Evolutionary conservation across 2,888 invertebrate genomes (phyloP), one percentile per base, ranked within the genome.

Genomic region (Trachelus tabidus): DNA sequence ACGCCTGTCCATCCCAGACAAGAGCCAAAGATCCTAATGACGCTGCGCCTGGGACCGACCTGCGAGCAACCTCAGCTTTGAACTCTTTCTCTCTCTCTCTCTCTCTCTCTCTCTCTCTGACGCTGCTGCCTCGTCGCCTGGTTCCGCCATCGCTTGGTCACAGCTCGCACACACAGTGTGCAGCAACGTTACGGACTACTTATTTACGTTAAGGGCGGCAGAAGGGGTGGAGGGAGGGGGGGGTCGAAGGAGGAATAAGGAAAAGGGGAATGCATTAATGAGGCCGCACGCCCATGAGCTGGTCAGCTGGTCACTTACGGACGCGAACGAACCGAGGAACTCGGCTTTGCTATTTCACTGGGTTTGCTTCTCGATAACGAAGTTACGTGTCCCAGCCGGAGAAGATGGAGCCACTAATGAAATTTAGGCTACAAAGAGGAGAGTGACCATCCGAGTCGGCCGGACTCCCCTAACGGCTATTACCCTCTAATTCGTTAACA

Each of bases 381-480:
- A 85, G 85, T 90, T 90, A 90, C 40, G 78, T 73, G 80, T 74
- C 79, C 75, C 76, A 78, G 78, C 80, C 69, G 80, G 82, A 86
- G 85, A 86, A 86, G 87, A 87, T 87, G 86, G 86, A 83, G 81
- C 84, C 83, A 80, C 80, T 89, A 90, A 90, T 89, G 85, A 86
- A 89, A 89, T 90, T 89, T 86, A 86, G 86, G 87, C 87, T 86
- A 88, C 90, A 90, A 90, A 90, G 90, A 89, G 88, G 87, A 86
- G 83, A 40, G 76, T 34, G 79, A 12, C 68, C 76, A 74, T 35
- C n/a, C 73, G 76, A 75, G 78, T 71, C 71, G 71, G 1, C n/a
- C 33, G 23, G 15, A 31, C 71, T 71, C 71, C 71, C 71, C 34
- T 34, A 71, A 71, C 71, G 71, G 71, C 71, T 71, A 71, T 71